phyloP scores from a whole-genome alignment of 1,140 invertebrate species.

The Drosophila ercepeae region DNA sequence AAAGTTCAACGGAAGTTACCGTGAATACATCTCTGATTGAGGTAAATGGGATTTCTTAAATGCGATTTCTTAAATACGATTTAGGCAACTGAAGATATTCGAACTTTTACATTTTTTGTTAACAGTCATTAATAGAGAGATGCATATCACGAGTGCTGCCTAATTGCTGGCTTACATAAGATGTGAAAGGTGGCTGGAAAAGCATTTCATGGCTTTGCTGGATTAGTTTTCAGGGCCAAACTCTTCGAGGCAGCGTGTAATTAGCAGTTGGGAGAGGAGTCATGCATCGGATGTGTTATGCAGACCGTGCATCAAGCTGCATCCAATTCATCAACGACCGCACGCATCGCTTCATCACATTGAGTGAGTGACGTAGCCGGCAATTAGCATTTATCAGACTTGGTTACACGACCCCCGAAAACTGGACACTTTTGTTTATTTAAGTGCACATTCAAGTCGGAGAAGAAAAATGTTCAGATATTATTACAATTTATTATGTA shows the following conservation, averaged over 20 bases:
- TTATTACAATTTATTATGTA: slow-evolving; percentile 50
- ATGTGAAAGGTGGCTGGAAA: slow-evolving; percentile 33
- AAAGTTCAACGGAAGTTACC: slow-evolving; percentile 16
- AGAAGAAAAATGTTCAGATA: slow-evolving; percentile 31
- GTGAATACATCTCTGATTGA: background rate
- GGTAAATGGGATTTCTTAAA: background rate
- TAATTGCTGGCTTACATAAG: slow-evolving; percentile 37
- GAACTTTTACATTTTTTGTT: slow-evolving; percentile 14
- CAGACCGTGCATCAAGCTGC: slow-evolving; percentile 10
- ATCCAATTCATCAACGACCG: slow-evolving; percentile 54
- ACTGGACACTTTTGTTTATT: slow-evolving; percentile 32
- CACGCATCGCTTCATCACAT: slow-evolving; percentile 19
- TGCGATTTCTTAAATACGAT: background rate
- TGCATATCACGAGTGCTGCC: slow-evolving; percentile 31
- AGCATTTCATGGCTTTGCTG: slow-evolving; percentile 35
- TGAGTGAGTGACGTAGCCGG: slow-evolving; percentile 54
- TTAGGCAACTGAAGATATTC: slow-evolving; percentile 16
- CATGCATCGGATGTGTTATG: slow-evolving; percentile 21
- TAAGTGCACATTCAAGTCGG: slow-evolving; percentile 34
- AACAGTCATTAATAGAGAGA: slow-evolving; percentile 44
- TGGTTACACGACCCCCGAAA: slow-evolving; percentile 22
- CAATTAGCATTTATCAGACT: slow-evolving; percentile 77
- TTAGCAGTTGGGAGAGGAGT: slow-evolving; percentile 26
- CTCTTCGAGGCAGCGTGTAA: slow-evolving; percentile 25
- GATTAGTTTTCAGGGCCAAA: slow-evolving; percentile 40